Evolutionary conservation across 92 coral and sea anemone genomes (phyloP).

Genomic region (Epizoanthus stellaris): DNA sequence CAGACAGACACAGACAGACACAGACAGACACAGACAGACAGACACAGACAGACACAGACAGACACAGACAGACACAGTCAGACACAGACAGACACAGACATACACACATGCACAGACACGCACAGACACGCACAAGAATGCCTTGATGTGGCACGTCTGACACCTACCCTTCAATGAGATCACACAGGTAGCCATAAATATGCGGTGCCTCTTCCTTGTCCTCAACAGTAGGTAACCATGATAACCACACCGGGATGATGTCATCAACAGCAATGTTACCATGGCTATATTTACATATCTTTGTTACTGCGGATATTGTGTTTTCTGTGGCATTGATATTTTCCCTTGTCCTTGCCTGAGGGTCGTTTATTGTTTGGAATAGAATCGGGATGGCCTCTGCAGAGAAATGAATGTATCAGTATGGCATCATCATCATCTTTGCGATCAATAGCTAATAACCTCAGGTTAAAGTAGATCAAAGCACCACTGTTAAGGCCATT

Average conservation of each 20-base stretch:
- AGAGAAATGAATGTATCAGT: not conserved
- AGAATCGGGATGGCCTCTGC: conserved; percentile 88
- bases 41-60: too few relatives aligned
- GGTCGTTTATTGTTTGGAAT: conserved; percentile 83
- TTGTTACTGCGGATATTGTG: conserved; percentile 96
- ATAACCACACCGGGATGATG: conserved; percentile 85
- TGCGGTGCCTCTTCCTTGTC: conserved; percentile 98
- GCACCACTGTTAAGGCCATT: too few relatives aligned
- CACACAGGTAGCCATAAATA: conserved; percentile 97
- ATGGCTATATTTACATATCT: conserved; percentile 98
- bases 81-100: too few relatives aligned
- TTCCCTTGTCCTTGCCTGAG: conserved; percentile 87
- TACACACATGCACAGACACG: too few relatives aligned
- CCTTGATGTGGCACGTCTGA: too few relatives aligned
- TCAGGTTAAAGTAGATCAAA: too few relatives aligned
- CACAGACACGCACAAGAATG: not conserved
- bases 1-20: too few relatives aligned
- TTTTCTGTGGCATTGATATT: conserved; percentile 98
- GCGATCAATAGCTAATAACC: too few relatives aligned
- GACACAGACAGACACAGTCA: too few relatives aligned
- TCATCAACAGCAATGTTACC: conserved; percentile 96
- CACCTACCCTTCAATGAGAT: conserved; percentile 89
- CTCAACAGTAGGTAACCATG: conserved; percentile 92
- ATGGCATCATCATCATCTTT: too few relatives aligned
- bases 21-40: too few relatives aligned